Evolutionary conservation across 2,113 vertebrate species (phyloP), one percentile per base, ranked within the genome.

Genomic region (Hipposideros armiger): DNA sequence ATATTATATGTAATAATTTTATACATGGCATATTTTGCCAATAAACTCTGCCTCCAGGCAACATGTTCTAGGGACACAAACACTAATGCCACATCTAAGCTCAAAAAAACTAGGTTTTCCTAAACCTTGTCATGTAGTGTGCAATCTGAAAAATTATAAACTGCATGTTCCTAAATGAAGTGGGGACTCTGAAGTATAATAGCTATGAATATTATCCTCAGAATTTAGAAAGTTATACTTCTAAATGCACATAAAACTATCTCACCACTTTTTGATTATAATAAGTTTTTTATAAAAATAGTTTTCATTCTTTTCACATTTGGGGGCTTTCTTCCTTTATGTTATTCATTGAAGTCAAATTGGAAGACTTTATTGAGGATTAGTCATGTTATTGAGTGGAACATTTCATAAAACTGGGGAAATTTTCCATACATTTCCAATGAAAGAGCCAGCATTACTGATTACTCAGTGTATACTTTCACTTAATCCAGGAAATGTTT

Each of bases 401-500:
- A 47, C 54, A 36, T 78, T 94, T 94, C 40, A 78, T 45, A 92
- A 56, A 74, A 73, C 20, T 32, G 11, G 20, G 45, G 66, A 47
- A 81, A 85, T 40, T 54, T 90, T 82, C 40, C 64, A 16, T 28
- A 45, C 19, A 54, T n/a, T 62, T 42, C 58, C 73, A 91, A 5
- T 58, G 7, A 81, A 26, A 88, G 50, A 84, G 24, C 58, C 67
- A 87, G 30, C 45, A 76, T 45, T 67, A 66, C 36, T 90, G 73
- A 87, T 95, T 81, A 87, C 28, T 96, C 83, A 84, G 67, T 14
- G 56, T 50, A 83, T 36, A 69, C 1, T 87, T 95, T 62, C 36
- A 92, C 24, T 22, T 62, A 93, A 82, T 15, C 96, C 54, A 47
- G 73, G 60, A 85, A 97, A 42, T 52, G n/a, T 64, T 90, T 80